Percentiles rank a stretch among this genome's conserved stretches.
Conservation (phyloP, 1,140 invertebrate genomes). For the Pantala flavescens region DNA sequence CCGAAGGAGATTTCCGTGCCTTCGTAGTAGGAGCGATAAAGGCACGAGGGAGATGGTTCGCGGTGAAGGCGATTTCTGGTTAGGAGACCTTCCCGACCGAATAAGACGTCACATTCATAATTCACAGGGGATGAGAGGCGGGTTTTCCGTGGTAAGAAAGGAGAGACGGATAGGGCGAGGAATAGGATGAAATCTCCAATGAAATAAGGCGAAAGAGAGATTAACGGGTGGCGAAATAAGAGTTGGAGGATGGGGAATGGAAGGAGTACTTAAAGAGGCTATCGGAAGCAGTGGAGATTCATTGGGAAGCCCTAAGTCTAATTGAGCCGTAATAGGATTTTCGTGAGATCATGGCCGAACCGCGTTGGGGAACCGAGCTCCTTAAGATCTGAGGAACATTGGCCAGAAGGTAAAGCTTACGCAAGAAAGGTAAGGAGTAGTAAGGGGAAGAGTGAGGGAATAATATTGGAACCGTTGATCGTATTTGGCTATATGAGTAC, state of each 20-base stretch:
- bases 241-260: neutral
- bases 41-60: too few relatives aligned
- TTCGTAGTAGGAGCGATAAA: too few relatives aligned
- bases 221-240: neutral
- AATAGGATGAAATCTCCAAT: neutral
- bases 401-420: neutral
- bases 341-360: neutral
- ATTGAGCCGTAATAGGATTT: slow-evolving; percentile 7
- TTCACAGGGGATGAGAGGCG: neutral
- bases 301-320: slow-evolving; percentile 8
- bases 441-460: too few relatives aligned
- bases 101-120: slow-evolving; percentile 3
- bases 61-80: neutral
- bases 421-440: too few relatives aligned
- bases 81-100: neutral
- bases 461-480: too few relatives aligned
- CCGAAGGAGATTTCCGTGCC: too few relatives aligned
- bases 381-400: neutral
- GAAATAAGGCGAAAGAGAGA: neutral
- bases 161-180: neutral
- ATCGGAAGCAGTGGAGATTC: neutral
- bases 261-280: neutral
- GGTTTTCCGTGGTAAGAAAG: neutral
- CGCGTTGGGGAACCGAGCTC: neutral
- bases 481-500: too few relatives aligned